Percentiles rank a stretch among this genome's conserved stretches.
Evolutionary conservation across 2,797 vertebrate species (phyloP).

Genomic region (Calcarius lapponicus): DNA sequence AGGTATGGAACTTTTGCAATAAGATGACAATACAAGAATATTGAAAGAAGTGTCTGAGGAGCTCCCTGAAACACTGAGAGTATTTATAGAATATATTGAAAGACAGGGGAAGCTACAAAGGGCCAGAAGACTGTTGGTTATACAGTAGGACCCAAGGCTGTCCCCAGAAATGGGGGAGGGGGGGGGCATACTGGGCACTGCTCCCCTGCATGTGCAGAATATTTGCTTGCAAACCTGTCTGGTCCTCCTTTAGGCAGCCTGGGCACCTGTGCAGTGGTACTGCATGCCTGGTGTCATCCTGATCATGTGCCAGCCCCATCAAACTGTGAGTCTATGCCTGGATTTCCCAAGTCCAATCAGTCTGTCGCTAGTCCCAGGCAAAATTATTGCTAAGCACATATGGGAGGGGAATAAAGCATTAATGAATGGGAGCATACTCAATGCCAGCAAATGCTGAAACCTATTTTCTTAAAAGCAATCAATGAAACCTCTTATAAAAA

Average conservation of each 20-base stretch:
- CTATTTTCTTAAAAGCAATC: constrained; percentile 62
- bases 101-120: neutral
- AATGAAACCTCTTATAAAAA: constrained; percentile 61
- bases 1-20: too few species aligned
- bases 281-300: neutral
- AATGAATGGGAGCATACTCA: neutral
- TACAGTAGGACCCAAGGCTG: neutral
- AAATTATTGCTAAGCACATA: neutral
- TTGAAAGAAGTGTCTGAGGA: neutral
- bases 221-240: neutral
- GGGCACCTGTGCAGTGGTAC: neutral
- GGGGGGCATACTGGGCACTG: fast-evolving
- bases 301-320: neutral
- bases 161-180: neutral
- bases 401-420: neutral
- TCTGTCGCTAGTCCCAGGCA: neutral
- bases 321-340: neutral
- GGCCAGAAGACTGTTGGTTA: neutral
- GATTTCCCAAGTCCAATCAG: neutral
- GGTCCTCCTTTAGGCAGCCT: fast-evolving
- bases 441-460: constrained; percentile 10
- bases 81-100: neutral
- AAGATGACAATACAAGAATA: neutral
- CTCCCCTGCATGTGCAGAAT: neutral
- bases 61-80: neutral